phyloP scores from a whole-genome alignment of 30 jellyfish, hydroid and myxozoan genomes.

The Aurelia sp. region DNA sequence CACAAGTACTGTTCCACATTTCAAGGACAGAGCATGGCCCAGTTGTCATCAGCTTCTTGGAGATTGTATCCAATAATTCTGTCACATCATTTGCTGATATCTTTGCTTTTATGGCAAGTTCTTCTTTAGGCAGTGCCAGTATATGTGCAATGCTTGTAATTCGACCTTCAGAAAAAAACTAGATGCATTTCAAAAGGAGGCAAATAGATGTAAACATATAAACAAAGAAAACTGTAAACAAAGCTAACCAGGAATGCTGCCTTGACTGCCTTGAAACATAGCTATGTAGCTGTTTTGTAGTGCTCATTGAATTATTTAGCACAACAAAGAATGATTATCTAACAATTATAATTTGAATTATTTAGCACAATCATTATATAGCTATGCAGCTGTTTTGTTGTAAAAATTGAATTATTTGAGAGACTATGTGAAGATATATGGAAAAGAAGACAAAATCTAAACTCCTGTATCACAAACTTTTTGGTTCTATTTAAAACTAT shows the following conservation, averaged over 20 bases:
- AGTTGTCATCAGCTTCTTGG: conserved; percentile 18
- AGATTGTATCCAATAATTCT: conserved; percentile 27
- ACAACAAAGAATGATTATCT: too few relatives aligned
- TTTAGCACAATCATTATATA: too few relatives aligned
- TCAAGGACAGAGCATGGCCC: conserved; percentile 62
- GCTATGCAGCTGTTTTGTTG: too few relatives aligned
- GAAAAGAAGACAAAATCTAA: too few relatives aligned
- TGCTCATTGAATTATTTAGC: too few relatives aligned
- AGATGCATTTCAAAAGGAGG: background rate
- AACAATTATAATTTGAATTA: too few relatives aligned
- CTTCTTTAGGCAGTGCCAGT: conserved; percentile 58
- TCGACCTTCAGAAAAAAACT: conserved; percentile 23
- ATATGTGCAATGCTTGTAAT: conserved; percentile 42
- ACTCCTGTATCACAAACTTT: background rate
- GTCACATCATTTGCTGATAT: conserved; percentile 22
- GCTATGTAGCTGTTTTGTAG: too few relatives aligned
- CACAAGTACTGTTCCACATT: conserved; percentile 38
- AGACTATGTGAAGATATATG: too few relatives aligned
- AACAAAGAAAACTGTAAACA: too few relatives aligned
- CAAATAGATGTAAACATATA: background rate
- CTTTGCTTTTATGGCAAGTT: conserved; percentile 44
- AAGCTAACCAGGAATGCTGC: too few relatives aligned
- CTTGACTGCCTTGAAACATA: too few relatives aligned
- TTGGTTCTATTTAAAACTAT: background rate
- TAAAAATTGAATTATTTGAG: too few relatives aligned